Evolutionary conservation across 1,140 invertebrate species (phyloP).

Genomic region (Aporrectodea caliginosa): DNA sequence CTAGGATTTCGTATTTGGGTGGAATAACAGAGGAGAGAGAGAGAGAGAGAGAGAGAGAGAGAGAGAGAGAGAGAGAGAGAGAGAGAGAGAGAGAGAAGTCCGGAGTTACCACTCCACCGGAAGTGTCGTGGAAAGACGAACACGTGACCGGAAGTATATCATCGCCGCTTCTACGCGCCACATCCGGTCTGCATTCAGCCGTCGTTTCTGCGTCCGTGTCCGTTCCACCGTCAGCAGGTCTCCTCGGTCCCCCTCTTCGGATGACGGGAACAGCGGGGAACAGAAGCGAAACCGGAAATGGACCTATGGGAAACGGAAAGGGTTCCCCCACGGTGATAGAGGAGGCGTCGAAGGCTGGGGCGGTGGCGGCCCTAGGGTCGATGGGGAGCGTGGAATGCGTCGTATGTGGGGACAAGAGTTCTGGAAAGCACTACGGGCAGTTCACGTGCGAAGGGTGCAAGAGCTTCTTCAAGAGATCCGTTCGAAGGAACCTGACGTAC

Average conservation of each 20-base stretch:
- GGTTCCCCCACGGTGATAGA: not conserved
- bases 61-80: too few species aligned
- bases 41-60: too few species aligned
- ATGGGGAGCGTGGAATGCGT: conserved; percentile 75
- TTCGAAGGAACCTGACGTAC: conserved; percentile 92
- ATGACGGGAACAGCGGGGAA: too few species aligned
- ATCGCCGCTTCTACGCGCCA: too few species aligned
- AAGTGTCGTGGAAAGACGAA: not conserved
- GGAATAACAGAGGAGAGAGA: too few species aligned
- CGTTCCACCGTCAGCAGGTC: not conserved
- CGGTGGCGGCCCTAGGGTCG: too few species aligned
- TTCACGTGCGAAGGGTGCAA: conserved; percentile 95
- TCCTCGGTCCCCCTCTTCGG: not conserved
- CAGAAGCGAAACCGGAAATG: not conserved
- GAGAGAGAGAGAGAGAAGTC: too few species aligned
- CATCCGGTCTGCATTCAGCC: not conserved
- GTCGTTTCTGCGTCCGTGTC: not conserved
- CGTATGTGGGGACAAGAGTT: conserved; percentile 94
- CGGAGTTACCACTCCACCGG: too few species aligned
- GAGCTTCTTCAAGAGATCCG: conserved; percentile 86
- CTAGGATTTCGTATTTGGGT: too few species aligned
- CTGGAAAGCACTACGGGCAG: conserved; percentile 95
- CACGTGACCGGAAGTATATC: not conserved
- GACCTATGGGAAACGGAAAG: not conserved
- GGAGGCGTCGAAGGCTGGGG: not conserved